Base-by-base conservation (phyloP, 2,113 vertebrate genomes). In the Sceloporus undulatus region DNA sequence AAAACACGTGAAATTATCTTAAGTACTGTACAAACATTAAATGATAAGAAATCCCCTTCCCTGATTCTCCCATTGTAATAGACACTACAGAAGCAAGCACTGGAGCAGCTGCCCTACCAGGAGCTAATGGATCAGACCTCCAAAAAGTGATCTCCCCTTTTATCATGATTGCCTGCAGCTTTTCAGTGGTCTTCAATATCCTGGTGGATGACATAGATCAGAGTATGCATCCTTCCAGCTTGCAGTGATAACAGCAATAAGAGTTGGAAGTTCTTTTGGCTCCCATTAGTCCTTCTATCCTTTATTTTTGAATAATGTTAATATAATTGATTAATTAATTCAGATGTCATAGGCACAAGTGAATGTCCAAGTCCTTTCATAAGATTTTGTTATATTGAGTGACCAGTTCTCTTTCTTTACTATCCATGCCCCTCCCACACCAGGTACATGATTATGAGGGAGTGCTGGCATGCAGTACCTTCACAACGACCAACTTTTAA, bases 361-460 rank as follows among this genome's bases (percentile, higher is more conserved):
- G 8, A 8, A 16, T 5, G 54, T 10, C 19, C 13, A 1, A 2
- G 14, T 16, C 3, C 70, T 66, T 48, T 21, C 27, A 34, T 10
- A 74, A 42, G 18, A 42, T 29, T 79, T 34, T 9, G 1, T 23
- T 38, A 6, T 3, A 0, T 1, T 42, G 1, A 40, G 38, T 62
- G n/a, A 65, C 13, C n/a, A 40, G 38, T 9, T 23, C 77, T 27
- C 5, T 19, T 13, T 66, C 82, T 70, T 62, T 34, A 52, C 14
- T 18, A 16, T 34, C 40, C 10, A 10, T 54, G 52, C n/a, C 34
- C n/a, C 16, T 23, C 4, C 76, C 62, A 4, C 9, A 18, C 0
- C 96, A 99, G 99, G 96, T 99, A 99, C 95, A 99, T 98, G 98
- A 98, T 99, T 94, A 99, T 99, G 98, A 96, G 98, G 52, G 99